Conservation (phyloP, 2,888 invertebrate species). For the Flabesymbios commensalis region DNA sequence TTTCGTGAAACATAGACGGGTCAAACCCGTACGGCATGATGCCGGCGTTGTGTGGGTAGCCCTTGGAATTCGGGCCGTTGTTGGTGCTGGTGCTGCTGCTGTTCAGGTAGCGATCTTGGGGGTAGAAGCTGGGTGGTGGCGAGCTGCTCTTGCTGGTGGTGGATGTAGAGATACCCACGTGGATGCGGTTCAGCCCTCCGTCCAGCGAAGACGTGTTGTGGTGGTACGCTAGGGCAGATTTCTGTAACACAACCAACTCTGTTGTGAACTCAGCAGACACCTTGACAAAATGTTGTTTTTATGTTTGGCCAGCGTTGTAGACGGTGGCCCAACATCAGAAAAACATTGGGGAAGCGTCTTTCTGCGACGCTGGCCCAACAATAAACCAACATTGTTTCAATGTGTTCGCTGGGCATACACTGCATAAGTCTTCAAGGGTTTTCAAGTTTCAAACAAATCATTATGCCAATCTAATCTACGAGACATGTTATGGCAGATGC, state of each 20-base stretch:
- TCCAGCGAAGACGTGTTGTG: constrained; percentile 65
- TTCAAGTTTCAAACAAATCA: too few relatives aligned
- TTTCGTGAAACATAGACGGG: background rate
- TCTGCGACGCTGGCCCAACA: too few relatives aligned
- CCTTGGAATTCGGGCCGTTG: constrained; percentile 38
- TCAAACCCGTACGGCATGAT: constrained; percentile 42
- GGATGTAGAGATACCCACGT: constrained; percentile 89
- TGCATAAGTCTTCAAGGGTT: too few relatives aligned
- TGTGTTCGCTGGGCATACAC: too few relatives aligned
- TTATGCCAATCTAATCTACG: too few relatives aligned
- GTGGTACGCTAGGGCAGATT: constrained; percentile 82
- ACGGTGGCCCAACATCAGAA: too few relatives aligned
- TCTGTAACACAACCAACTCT: constrained; percentile 55
- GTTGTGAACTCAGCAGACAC: too few relatives aligned
- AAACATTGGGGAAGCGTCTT: too few relatives aligned
- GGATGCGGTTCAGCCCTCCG: constrained; percentile 55
- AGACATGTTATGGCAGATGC: too few relatives aligned
- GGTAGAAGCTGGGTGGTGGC: constrained; percentile 78
- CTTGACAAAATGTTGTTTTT: too few relatives aligned
- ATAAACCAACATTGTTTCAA: too few relatives aligned
- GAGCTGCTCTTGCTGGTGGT: constrained; percentile 94
- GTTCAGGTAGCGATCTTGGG: constrained; percentile 61
- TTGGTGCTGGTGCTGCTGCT: constrained; percentile 56
- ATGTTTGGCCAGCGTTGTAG: too few relatives aligned
- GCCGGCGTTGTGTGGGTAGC: constrained; percentile 39